Base-by-base conservation (phyloP, 2,888 invertebrate genomes). In the Zaprionus lineosus region DNA sequence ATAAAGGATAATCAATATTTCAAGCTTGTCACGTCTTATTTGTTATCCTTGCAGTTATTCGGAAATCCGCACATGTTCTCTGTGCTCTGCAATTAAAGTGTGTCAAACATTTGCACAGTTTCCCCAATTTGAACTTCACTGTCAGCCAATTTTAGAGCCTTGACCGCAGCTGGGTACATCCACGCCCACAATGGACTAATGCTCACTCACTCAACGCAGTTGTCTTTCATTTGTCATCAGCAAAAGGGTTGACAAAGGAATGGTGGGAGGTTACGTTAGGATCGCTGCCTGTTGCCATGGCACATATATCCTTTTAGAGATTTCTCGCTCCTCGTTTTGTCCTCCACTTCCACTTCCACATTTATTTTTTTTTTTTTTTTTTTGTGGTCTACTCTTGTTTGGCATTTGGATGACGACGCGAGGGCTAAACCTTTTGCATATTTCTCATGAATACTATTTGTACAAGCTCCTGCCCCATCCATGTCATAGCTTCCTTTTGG, bases 381-480 rank as follows among this genome's bases (percentile, higher is more conserved):
- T 64, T 36, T 59, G 78, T 41, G 71, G 66, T 55, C 28, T 41
- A 11, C 39, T 29, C 28, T 46, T 46, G 48, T 40, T n/a, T 66
- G 52, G 52, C 76, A 63, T 60, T 58, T 36, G 36, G 39, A 46
- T 66, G 76, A 48, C 71, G 59, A 44, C 46, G 40, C 16, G 15
- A 24, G 53, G 68, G 52, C 33, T 26, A 44, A 50, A 47, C 58
- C 66, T 60, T 76, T 83, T 61, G 76, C 85, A 85, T 71, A 85
- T 85, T 67, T 70, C 60, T 53, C 77, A 83, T 83, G 77, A 83
- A 78, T 78, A 83, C 75, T 39, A 64, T 79, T 83, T 79, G 53
- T 58, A 34, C 34, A 12, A 14, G 28, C 19, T 21, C 26, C 7
- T 36, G 14, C 29, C 31, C 4, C 28, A 4, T 2, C 7, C 12